Base-by-base conservation (phyloP, 2,797 vertebrate genomes). In the Neosilurus hyrtlii region DNA sequence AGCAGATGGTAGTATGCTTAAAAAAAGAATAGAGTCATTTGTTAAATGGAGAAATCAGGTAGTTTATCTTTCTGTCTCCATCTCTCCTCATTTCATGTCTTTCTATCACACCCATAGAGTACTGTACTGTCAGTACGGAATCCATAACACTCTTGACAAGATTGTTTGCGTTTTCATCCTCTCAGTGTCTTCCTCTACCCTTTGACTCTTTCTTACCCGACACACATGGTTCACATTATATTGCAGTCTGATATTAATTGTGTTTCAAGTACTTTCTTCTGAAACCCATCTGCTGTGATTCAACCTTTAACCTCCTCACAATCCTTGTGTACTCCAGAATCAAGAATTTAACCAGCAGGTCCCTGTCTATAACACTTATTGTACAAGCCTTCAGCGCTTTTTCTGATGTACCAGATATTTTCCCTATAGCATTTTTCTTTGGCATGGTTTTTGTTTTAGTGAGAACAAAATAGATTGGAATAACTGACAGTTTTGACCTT, bases 281-380 rank as follows among this genome's bases (percentile, higher is more conserved):
- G 80, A 82, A 78, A 65, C 75, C 67, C 20, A 75, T 82, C 62
- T 43, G 61, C 66, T 83, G 37, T 63, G 59, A 61, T 72, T 80
- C 35, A 59, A 87, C 83, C 84, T 56, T 52, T 35, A n/a, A 35
- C 57, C 56, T 63, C 57, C 43, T 49, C 4, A 66, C 35, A 49
- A 35, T 37, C 52, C 37, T 72, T 65, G 16, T 49, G 43, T 54
- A 59, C 12, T 26, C 56, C 57, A 3, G 20, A 59, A 75, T 24
- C 18, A 56, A 26, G 30, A 65, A 5, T 72, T 65, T 85, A 22
- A 54, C 59, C 20, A 74, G 22, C n/a, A 35, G 67, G 18, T 70
- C 22, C 9, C 51, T 16, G 74, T 61, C 37, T 49, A 67, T 81
- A 18, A 74, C 49, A 82, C 18, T 82, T 62, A 9, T 16, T 67